Conservation (phyloP, 2,113 vertebrate species). For the Leptobrachium ailaonicum region DNA sequence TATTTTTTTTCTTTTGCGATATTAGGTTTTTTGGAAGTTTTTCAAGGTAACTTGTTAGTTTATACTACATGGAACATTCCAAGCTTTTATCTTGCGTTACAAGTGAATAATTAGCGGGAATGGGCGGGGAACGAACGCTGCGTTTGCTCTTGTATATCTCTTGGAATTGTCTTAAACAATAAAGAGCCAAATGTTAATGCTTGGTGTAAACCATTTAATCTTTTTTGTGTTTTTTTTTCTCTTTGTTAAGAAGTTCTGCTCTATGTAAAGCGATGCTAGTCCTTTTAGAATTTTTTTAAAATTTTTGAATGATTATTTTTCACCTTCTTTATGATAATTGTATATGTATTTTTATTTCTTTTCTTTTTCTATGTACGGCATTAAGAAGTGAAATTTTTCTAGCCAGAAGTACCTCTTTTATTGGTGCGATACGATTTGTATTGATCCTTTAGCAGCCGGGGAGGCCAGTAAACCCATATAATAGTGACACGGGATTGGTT, state of each 20-base stretch:
- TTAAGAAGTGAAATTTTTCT: no score
- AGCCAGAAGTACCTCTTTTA: no score
- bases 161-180: conserved; percentile 23
- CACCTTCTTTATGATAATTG: neutral
- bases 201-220: conserved; percentile 34
- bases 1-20: conserved; percentile 13
- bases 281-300: neutral
- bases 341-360: no score
- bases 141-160: conserved; percentile 27
- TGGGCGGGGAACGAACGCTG: conserved; percentile 30
- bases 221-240: conserved; percentile 10
- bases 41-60: conserved; percentile 31
- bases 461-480: no score
- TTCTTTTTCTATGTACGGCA: no score
- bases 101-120: conserved; percentile 44
- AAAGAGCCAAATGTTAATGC: conserved; percentile 31
- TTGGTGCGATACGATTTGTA: no score
- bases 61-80: conserved; percentile 27
- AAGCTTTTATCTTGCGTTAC: conserved; percentile 26
- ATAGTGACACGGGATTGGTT: no score
- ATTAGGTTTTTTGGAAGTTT: conserved; percentile 23
- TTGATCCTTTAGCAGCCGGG: no score
- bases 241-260: neutral
- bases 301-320: neutral
- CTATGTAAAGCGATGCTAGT: neutral